Base-by-base conservation (phyloP, 2,113 vertebrate species). In the Coregonus clupeaformis region DNA sequence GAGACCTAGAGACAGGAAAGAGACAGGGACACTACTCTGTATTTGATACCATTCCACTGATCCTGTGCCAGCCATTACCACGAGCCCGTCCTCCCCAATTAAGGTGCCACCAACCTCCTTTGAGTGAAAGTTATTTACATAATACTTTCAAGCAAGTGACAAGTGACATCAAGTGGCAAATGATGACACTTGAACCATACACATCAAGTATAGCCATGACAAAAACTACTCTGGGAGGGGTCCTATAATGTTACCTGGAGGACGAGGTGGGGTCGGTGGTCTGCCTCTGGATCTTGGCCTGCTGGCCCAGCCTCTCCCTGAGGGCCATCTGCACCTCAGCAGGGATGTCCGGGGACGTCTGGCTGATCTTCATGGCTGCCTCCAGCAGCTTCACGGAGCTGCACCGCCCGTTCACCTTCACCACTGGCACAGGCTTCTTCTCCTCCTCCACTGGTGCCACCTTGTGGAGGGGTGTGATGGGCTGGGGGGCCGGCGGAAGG, bases 311-410 rank as follows among this genome's bases (percentile, higher is more conserved):
- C 82, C 95, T 96, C 70, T 97, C 96, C 69, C 94, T 96, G 79
- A 98, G 88, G 0, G 95, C 95, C 0, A 94, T 97, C 80, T 98
- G 96, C 71, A 99, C 96, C 90, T 98, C 97, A 0, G 97, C 96
- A 4, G 98, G 97, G 77, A 99, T 99, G 80, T 99, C 98, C 0
- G 98, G 98, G 3, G 97, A 99, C 24, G 98, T 99, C 94, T 98
- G 97, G 88, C 98, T 99, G 86, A 99, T 99, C 92, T 99, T 99
- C 95, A 99, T 95, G 0, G 97, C 96, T 0, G 96, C 95, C 81
- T 98, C 96, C 36, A 95, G 89, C 20, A 94, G 89, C 84, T 94
- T 96, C 27, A 93, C 90, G 0, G 94, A 84, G 72, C 93, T 92
- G 72, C 93, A 92, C 68, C 93, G 94, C 47, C 89, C 94, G 0